These are phyloP conservation scores for Artemisiospiza belli DNA, from an alignment of 2,113 vertebrate species.

Conservation along the genomic window DNA sequence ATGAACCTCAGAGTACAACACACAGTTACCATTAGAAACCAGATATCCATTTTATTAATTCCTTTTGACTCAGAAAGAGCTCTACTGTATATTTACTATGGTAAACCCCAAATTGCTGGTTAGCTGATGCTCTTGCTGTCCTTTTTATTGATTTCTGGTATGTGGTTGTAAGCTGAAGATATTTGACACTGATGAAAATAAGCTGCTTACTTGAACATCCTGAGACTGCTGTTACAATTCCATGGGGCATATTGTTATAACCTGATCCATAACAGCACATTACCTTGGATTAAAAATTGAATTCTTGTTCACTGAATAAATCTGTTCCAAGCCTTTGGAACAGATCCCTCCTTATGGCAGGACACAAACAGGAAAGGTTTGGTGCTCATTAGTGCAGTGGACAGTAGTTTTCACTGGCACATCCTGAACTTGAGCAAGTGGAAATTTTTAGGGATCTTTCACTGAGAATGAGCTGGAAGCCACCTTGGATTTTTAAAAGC, in stretches of 20 bases:
- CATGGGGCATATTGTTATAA: neutral
- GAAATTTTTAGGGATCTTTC: neutral
- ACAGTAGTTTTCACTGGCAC: neutral
- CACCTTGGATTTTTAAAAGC: neutral
- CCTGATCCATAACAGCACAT: neutral
- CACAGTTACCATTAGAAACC: neutral
- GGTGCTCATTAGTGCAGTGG: neutral
- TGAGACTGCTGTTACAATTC: neutral
- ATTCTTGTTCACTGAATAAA: neutral
- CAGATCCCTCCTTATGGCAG: neutral
- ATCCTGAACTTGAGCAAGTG: neutral
- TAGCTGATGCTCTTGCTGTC: neutral
- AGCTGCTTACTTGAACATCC: neutral
- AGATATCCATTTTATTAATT: neutral
- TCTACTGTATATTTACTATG: neutral
- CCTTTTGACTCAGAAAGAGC: neutral
- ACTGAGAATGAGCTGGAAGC: neutral
- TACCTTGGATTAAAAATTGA: constrained; percentile 6
- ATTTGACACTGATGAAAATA: neutral
- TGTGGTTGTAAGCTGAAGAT: neutral
- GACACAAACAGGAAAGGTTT: neutral
- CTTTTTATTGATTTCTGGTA: neutral
- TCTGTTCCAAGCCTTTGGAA: neutral
- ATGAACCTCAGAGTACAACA: neutral
- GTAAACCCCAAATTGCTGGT: neutral